Base-by-base conservation (phyloP, 2,888 invertebrate genomes). In the Macaria notata region DNA sequence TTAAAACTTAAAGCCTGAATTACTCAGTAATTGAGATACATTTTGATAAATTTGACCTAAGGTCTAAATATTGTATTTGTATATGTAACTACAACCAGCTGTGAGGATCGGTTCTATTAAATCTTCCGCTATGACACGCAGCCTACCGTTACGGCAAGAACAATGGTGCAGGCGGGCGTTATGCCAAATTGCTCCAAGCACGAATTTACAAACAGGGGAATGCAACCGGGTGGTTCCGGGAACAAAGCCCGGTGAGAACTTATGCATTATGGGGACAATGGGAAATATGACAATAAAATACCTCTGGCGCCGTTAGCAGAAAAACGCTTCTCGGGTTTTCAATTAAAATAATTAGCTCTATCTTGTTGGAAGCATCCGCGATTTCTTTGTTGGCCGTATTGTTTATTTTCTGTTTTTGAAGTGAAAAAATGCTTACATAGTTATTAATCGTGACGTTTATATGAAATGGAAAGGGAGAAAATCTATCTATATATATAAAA, bases 181-280 rank as follows among this genome's bases (percentile, higher is more conserved):
- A 70, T 77, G 84, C 83, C 84, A 84, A 84, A 83, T 80, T 80
- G 79, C 78, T 70, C 71, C 69, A 75, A 76, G 69, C 74, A 73
- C 72, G 73, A 71, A 79, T 81, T 77, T 74, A 73, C 78, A 76
- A 76, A 77, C 72, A 72, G 73, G 54, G 73, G 72, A 70, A 71
- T 72, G 78, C 78, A 78, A 58, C 64, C 63, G 64, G 54, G 56
- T 62, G 63, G 52, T 60, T 57, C 69, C 68, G 58, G 49, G 59
- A 66, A 71, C 76, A 75, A 76, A 79, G 75, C 70, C 74, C 46
- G 41, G 41, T 48, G 54, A 48, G 54, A 58, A 61, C 68, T 71
- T 72, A 70, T 75, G 70, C 71, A 73, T 73, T 72, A 75, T 71
- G 62, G 56, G 48, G 59, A 73, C 69, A 76, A 72, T 70, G 64